Evolutionary conservation across 2,797 vertebrate species (phyloP).

Genomic region (Nyctibius grandis): DNA sequence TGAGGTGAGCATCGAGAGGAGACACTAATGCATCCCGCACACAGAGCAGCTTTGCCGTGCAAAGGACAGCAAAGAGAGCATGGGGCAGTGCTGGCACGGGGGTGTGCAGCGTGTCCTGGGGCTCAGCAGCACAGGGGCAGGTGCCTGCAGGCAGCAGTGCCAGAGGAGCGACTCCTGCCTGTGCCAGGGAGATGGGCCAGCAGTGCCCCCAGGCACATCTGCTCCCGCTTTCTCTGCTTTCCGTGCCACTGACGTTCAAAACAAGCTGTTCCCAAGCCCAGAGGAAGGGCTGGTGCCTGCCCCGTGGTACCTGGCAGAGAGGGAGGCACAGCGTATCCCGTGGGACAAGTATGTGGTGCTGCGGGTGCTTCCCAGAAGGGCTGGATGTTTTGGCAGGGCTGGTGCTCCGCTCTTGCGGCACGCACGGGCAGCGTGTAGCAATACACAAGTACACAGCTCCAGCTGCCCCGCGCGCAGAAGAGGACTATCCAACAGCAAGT

Average conservation of each 20-base stretch:
- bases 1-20: not conserved
- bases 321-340: not conserved
- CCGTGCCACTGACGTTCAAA: rapidly evolving
- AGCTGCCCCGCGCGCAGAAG: not conserved
- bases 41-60: not conserved
- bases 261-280: not conserved
- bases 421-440: not conserved
- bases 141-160: not conserved
- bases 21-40: not conserved
- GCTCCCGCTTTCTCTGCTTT: not conserved
- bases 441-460: not conserved
- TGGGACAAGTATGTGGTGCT: rapidly evolving
- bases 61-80: no score
- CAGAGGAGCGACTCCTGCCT: rapidly evolving
- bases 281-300: not conserved
- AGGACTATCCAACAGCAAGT: not conserved
- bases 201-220: not conserved
- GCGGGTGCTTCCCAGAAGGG: not conserved
- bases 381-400: not conserved
- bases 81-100: not conserved
- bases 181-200: not conserved
- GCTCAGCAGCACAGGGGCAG: not conserved
- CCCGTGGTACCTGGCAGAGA: not conserved
- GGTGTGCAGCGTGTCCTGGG: rapidly evolving
- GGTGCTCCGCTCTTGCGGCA: not conserved